Evolutionary conservation across 2,113 vertebrate species (phyloP).

Genomic region (Siniperca chuatsi): DNA sequence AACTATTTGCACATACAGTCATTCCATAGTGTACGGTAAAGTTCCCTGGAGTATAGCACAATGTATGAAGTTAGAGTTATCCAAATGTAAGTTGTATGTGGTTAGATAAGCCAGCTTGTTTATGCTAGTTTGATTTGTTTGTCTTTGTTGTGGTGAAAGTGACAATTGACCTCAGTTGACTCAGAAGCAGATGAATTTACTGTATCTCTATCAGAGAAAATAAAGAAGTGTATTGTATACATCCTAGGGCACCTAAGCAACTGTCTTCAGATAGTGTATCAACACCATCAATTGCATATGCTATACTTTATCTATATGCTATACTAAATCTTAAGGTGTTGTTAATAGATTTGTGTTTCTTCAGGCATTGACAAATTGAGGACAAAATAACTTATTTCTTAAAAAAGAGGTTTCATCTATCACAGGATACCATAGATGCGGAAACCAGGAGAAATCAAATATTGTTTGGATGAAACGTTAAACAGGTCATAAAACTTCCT

Average conservation of each 20-base stretch:
- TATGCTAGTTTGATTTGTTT: neutral
- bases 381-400: neutral
- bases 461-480: constrained; percentile 30
- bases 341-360: neutral
- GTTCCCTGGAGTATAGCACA: neutral
- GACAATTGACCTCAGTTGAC: neutral
- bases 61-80: neutral
- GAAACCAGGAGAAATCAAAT: constrained; percentile 34
- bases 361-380: neutral
- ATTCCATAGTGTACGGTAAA: neutral
- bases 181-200: neutral
- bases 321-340: neutral
- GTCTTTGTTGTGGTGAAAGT: neutral
- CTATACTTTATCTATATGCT: neutral
- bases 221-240: neutral
- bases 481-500: neutral
- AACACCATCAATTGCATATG: neutral
- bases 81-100: neutral
- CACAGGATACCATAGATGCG: neutral
- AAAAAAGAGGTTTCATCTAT: constrained; percentile 12
- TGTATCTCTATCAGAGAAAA: neutral
- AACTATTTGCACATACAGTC: neutral
- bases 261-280: neutral
- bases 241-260: neutral
- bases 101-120: neutral